phyloP scores from a whole-genome alignment of 2,113 vertebrate genomes.

The Psephotus haematonotus region DNA sequence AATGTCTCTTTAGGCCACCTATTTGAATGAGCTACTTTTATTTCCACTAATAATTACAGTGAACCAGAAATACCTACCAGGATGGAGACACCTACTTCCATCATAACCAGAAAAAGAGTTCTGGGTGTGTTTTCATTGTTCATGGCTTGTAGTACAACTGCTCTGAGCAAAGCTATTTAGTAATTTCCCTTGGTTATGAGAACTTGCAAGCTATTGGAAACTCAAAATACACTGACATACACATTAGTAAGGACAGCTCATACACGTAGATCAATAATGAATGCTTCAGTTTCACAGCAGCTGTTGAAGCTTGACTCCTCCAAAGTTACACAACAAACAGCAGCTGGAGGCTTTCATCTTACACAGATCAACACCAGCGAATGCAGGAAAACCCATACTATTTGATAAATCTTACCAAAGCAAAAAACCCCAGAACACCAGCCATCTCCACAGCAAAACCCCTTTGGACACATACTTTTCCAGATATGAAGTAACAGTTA shows the following conservation, averaged over 20 bases:
- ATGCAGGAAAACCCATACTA: background rate
- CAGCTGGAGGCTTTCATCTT: background rate
- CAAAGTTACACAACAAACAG: background rate
- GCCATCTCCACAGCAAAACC: background rate
- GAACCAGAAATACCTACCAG: background rate
- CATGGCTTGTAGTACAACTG: background rate
- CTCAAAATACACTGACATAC: background rate
- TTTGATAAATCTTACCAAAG: background rate
- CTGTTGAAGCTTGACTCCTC: background rate
- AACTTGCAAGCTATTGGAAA: background rate
- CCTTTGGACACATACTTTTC: background rate
- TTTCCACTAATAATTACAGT: background rate
- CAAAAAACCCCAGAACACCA: background rate
- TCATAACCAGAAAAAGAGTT: background rate
- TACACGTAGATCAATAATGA: background rate
- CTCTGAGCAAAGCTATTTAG: background rate
- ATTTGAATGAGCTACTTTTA: background rate
- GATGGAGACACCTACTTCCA: background rate
- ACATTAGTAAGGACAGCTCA: background rate
- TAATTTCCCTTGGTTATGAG: background rate
- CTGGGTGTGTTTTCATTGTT: background rate
- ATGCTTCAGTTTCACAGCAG: background rate
- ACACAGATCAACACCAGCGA: background rate
- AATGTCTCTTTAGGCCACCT: background rate
- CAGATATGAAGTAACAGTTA: rapidly evolving